Percentiles rank a stretch among this genome's conserved stretches.
Conservation (phyloP, 2,113 vertebrate genomes). For the Gymnarchus niloticus region DNA sequence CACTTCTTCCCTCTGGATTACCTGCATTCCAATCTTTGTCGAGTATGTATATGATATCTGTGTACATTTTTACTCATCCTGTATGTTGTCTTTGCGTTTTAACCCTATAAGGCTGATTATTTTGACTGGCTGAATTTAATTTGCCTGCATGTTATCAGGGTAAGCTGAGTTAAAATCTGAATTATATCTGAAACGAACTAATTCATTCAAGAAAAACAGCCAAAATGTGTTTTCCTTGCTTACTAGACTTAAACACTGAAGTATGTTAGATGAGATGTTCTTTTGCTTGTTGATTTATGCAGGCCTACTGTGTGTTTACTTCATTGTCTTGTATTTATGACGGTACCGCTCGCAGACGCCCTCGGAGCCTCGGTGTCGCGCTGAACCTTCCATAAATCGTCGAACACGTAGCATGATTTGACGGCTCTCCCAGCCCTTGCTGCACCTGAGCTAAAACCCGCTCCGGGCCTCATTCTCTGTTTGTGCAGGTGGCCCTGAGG, state of each 20-base stretch:
- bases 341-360: not conserved
- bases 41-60: not conserved
- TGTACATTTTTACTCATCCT: not conserved
- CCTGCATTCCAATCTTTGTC: not conserved
- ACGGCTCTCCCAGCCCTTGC: not conserved
- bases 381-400: not conserved
- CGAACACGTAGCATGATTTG: not conserved
- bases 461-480: slow-evolving; percentile 18
- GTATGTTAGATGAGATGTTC: not conserved
- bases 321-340: not conserved
- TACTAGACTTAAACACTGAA: not conserved
- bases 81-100: not conserved
- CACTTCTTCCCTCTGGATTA: not conserved
- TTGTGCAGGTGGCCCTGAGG: slow-evolving; percentile 49
- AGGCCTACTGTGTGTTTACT: not conserved
- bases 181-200: not conserved
- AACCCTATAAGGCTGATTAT: not conserved
- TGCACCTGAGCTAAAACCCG: not conserved
- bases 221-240: not conserved
- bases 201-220: not conserved
- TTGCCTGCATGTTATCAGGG: not conserved
- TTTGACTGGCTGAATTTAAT: not conserved
- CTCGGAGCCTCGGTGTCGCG: too few relatives aligned
- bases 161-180: not conserved
- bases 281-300: not conserved